Evolutionary conservation across 2,113 vertebrate genomes (phyloP), one percentile per base, ranked within the genome.

Genomic region (Amia ocellicauda): DNA sequence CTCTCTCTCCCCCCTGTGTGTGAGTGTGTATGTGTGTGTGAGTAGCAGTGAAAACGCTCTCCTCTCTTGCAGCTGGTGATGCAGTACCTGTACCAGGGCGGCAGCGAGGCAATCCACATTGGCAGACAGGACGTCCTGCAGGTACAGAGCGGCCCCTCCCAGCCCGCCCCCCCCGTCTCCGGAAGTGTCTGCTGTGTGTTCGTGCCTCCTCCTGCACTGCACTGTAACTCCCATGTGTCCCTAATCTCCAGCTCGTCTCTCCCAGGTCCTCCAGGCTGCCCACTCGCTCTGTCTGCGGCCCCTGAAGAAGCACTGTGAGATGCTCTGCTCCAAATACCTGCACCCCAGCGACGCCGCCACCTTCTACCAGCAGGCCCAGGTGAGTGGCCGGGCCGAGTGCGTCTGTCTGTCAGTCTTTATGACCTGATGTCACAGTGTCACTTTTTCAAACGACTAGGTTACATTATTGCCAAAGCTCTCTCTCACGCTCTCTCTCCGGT

Each of bases 281-380:
- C 89, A 88, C 61, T 86, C 88, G 80, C 89, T 90, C 81, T 85
- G 89, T 60, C 84, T 91, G 29, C 85, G 88, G 69, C 80, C 81
- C 74, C 86, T 91, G 73, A 88, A 86, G 82, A 83, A 84, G 80
- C 88, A 91, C 84, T 91, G 89, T 87, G 89, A 91, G 87, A 85
- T 87, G 68, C 87, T 91, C 78, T 91, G 89, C 85, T 87, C 88
- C 78, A 89, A 88, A 81, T 87, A 89, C 83, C 86, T 91, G 74
- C 85, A 85, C 74, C 88, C 84, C 0, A 85, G 87, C 62, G 86
- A 86, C 47, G 89, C 85, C 3, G 85, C 86, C 63, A 84, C 85
- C 69, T 84, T 86, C 24, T 91, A 91, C 84, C 88, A 87, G 56
- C 87, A 89, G 55, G 83, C 88, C 69, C 89, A 85, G 86, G 89